Conservation (phyloP, 2,888 invertebrate genomes). For the Drosophila emarginata region DNA sequence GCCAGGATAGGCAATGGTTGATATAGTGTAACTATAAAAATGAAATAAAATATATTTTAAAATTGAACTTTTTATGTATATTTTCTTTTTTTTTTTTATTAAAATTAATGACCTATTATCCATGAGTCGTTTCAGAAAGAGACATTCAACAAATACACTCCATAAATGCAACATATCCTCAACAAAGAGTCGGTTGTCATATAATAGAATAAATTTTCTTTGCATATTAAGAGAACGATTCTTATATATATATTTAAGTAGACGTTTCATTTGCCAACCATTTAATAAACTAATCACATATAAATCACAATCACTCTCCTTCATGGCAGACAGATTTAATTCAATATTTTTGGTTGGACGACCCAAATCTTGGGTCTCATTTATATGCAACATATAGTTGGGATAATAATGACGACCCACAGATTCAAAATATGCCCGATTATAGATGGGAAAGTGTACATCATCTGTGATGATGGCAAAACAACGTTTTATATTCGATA, state of each 20-base stretch:
- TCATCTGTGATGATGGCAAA: conserved; percentile 80
- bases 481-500: conserved; percentile 72
- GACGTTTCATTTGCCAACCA: conserved; percentile 86
- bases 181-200: conserved; percentile 87
- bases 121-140: conserved; percentile 85
- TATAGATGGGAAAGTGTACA: conserved; percentile 67
- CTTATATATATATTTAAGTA: conserved; percentile 89
- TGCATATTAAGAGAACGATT: conserved; percentile 88
- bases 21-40: conserved; percentile 86
- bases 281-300: conserved; percentile 89
- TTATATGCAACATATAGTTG: conserved; percentile 84
- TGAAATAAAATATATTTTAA: neutral
- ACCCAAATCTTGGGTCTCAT: conserved; percentile 86
- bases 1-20: conserved; percentile 89
- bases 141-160: conserved; percentile 89
- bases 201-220: conserved; percentile 87
- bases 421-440: conserved; percentile 60
- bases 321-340: conserved; percentile 82
- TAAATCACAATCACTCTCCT: conserved; percentile 87
- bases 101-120: conserved; percentile 54
- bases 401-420: conserved; percentile 38
- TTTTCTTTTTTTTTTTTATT: no score
- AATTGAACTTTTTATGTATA: neutral
- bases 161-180: conserved; percentile 88
- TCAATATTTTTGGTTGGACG: conserved; percentile 85